Evolutionary conservation across 2,113 vertebrate genomes (phyloP), one percentile per base, ranked within the genome.

Genomic region (Semicossyphus pulcher): DNA sequence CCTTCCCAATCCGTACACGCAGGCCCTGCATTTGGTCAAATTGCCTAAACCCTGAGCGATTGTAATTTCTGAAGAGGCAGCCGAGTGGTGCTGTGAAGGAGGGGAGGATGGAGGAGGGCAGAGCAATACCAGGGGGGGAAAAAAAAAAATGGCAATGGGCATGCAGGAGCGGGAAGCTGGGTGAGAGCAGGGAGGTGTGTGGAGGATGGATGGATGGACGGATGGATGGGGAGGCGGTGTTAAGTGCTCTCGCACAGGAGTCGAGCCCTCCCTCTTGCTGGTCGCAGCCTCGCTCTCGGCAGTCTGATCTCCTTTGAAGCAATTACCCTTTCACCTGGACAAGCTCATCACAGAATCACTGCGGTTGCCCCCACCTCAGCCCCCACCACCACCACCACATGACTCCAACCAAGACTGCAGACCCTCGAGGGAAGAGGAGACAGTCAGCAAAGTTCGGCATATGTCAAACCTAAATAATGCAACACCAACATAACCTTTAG

Each of bases 301-400:
- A 92, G 94, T 95, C 95, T 93, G 93, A 95, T 95, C 94, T 93
- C 94, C 94, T 95, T 95, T 94, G 91, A 91, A 92, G 93, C 95
- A 97, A 97, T 97, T 96, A 97, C 93, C 94, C 95, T 96, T 96
- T 93, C 92, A 95, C 95, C 95, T 87, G 88, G 88, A 93, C 90
- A 75, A 86, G 92, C 91, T 93, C 89, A 92, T 93, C 90, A 92
- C 82, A 76, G 58, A 83, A 81, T 84, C 82, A 72, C 80, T 80
- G 59, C n/a, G 52, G 75, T 59, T 70, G 48, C 48, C 52, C 31
- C 70, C 44, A 69, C 37, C 39, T 42, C 70, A 64, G 57, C 52
- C 76, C 31, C 68, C 41, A 20, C 26, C 62, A 62, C 32, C 65
- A 59, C 71, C 72, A 64, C n/a, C 0, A 11, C 52, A 23, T 37